Base-by-base conservation (phyloP, 92 coral and sea anemone species). In the Bergia sp. region DNA sequence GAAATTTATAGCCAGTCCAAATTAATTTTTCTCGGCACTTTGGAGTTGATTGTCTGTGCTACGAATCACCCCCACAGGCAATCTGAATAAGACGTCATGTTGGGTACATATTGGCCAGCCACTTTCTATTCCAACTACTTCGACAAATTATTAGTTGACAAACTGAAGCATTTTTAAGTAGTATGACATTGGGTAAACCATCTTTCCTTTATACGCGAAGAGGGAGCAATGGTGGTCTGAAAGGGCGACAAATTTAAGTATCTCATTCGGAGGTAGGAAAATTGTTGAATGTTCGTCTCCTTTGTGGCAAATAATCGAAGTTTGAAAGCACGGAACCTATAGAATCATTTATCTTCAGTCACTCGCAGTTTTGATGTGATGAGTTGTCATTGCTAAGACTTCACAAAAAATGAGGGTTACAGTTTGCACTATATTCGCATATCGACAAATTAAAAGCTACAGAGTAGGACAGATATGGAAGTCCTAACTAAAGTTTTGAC, bases 1-100 rank as follows among this genome's bases (percentile, higher is more conserved):
- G 78, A 73, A 39, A 42, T 77, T 43, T 77, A 77, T 77, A 47
- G 81, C 29, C 81, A n/a, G 15, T 44, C n/a, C 39, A 77, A 77
- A 77, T 43, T 44, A 77, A 77, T 77, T 77, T 77, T 77, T 77
- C 47, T 75, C 37, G 50, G 81, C 57, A n/a, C 81, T 20, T 43
- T n/a, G 5, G 20, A 77, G 58, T 42, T 42, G 81, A 43, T 40
- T 61, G 67, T 20, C 23, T 15, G 21, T 61, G 3, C 16, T 5
- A 61, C 67, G 55, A 38, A 6, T 16, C 53, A 15, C 81, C 15
- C 81, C 81, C 81, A 58, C 55, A 21, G 81, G 58, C 58, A 11
- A 42, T 43, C 11, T 41, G 37, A 44, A 61, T 4, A 21, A 61
- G 23, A 18, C 69, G 23, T 61, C 69, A 61, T 61, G 69, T 7